These are phyloP conservation scores for Saccopteryx bilineata DNA, from an alignment of 2,113 vertebrate species.

Conservation along the genomic window DNA sequence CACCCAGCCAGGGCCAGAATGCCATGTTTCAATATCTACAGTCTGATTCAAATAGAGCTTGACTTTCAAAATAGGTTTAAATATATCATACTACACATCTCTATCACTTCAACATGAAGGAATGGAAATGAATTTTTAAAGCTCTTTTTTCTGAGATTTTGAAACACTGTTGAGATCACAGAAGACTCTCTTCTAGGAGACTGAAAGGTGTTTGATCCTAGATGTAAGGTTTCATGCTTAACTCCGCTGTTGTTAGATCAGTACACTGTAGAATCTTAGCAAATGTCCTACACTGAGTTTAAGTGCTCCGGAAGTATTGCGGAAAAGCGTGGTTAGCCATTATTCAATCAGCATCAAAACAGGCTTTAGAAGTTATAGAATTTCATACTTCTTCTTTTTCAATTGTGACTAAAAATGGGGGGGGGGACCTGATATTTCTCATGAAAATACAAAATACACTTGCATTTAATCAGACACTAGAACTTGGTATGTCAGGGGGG, in stretches of 20 bases:
- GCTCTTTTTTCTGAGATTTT: not conserved
- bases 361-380: not conserved
- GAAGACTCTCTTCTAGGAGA: not conserved
- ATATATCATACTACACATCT: not conserved
- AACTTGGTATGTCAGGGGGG: not conserved
- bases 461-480: not conserved
- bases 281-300: not conserved
- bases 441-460: not conserved
- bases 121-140: constrained; percentile 40
- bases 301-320: not conserved
- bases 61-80: constrained; percentile 29
- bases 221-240: not conserved
- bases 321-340: not conserved
- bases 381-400: not conserved
- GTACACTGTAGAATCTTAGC: not conserved
- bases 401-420: not conserved
- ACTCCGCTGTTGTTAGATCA: not conserved
- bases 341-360: not conserved
- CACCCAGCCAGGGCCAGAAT: too few species aligned
- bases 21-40: not conserved
- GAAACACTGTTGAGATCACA: not conserved
- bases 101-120: constrained; percentile 12
- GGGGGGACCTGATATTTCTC: not conserved
- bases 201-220: not conserved
- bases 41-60: constrained; percentile 24